These are phyloP conservation scores for Mycteria americana DNA, from an alignment of 2,797 vertebrate species.

Conservation along the genomic window DNA sequence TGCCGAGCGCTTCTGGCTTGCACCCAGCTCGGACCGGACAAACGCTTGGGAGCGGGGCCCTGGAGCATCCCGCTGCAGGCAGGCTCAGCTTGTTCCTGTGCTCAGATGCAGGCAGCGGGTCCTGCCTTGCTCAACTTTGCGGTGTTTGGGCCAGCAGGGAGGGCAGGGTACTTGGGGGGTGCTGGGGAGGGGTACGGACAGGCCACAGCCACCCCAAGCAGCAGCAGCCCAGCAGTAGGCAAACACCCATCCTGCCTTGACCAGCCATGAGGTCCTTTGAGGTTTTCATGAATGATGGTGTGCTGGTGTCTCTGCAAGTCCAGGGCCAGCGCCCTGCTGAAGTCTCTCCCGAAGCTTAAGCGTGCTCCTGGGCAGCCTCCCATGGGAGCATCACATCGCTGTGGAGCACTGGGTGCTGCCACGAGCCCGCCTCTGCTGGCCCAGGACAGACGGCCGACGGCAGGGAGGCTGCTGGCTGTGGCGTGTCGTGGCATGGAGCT, in stretches of 20 bases:
- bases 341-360: neutral
- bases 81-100: neutral
- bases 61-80: neutral
- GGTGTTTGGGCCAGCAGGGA: neutral
- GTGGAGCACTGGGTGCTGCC: neutral
- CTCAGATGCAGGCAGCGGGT: neutral
- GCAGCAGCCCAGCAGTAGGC: neutral
- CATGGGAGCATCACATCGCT: fast-evolving
- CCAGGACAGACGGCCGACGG: fast-evolving
- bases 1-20: neutral
- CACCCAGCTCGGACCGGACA: neutral
- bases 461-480: neutral
- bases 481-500: neutral
- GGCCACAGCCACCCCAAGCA: neutral
- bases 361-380: neutral
- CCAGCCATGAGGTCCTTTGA: neutral
- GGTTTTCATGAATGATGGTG: neutral
- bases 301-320: neutral
- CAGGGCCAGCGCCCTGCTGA: neutral
- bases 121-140: neutral
- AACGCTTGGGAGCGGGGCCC: neutral
- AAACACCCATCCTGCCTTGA: neutral
- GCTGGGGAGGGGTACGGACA: neutral
- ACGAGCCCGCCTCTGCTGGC: neutral
- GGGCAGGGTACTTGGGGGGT: neutral